Base-by-base conservation (phyloP, 35 echinoderm and acorn worm genomes). In the Ophioderma brevispina region DNA sequence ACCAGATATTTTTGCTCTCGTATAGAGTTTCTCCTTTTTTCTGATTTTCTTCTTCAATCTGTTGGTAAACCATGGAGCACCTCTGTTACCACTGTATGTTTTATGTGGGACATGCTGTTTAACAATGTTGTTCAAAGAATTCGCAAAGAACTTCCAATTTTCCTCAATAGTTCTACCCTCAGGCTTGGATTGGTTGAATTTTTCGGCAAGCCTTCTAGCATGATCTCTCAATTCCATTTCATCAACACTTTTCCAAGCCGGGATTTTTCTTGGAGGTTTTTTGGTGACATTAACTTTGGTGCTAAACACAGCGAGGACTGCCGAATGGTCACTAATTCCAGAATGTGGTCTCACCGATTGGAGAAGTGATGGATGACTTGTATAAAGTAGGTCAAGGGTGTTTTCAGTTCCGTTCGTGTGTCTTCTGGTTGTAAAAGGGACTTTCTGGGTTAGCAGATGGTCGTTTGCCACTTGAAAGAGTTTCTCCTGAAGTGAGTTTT, bases 11-110 rank as follows among this genome's bases (percentile, higher is more conserved):
- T 84, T 91, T 0, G 89, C 89, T 14, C 55, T 33, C 30, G 32
- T 43, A 77, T 84, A 91, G 1, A 70, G 23, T 36, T 84, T 83
- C 42, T 91, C 89, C 36, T 91, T 91, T 33, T 91, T 70, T 25
- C 59, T 84, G 0, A 31, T 77, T 18, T 32, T 36, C 11, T 56
- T 38, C 78, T 81, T 90, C 1, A 90, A 17, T 13, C 80, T 90
- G 23, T 37, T 46, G 81, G 88, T 64, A 36, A 90, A 81, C 88
- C 88, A 90, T n/a, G 88, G 88, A 25, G 88, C 81, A 43, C 81
- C 59, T 36, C 13, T 37, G 78, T 80, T 28, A 25, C 78, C 78
- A 36, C 6, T 80, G 13, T 37, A 36, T 13, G 31, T 34, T 25
- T 80, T 80, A 35, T 80, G 38, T 80, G 78, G 78, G 3, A 80